A percentile compares a stretch with the other conserved stretches of the same genome.
Evolutionary conservation across 2,888 invertebrate species (phyloP).

Genomic region (Nomada ferruginata): DNA sequence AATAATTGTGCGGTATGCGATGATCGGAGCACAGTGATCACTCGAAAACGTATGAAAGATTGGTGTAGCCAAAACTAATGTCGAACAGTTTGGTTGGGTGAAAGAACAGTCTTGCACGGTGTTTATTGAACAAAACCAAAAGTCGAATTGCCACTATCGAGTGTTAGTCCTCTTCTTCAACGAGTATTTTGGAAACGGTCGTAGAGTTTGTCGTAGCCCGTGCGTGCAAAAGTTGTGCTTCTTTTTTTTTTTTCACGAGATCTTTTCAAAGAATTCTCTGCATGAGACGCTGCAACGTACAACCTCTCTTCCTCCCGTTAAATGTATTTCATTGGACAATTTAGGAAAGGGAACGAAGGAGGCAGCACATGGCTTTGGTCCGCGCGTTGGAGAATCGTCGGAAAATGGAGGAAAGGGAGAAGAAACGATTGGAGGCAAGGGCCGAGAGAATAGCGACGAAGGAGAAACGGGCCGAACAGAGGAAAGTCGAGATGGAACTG

Average conservation of each 20-base stretch:
- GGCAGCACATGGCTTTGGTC: constrained; percentile 95
- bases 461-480: constrained; percentile 92
- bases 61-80: constrained; percentile 6
- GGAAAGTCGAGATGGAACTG: constrained; percentile 88
- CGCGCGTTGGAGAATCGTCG: constrained; percentile 94
- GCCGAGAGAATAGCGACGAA: constrained; percentile 94
- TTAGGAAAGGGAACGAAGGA: constrained; percentile 94
- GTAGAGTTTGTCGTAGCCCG: constrained; percentile 71
- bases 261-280: constrained; percentile 29
- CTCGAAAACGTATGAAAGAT: neutral
- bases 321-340: constrained; percentile 46
- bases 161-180: neutral
- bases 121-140: constrained; percentile 27
- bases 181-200: constrained; percentile 70
- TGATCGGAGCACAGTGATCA: constrained; percentile 10
- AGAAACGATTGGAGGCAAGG: constrained; percentile 90
- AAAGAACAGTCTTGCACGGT: constrained; percentile 61
- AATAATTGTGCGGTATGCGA: neutral
- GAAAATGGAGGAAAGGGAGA: constrained; percentile 94
- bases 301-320: constrained; percentile 10
- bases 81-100: constrained; percentile 46
- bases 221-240: constrained; percentile 67
- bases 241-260: constrained; percentile 15
- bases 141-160: constrained; percentile 20
- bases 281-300: constrained; percentile 42